Base-by-base conservation (phyloP, 2,888 invertebrate species). In the Chelonus formosanus region DNA sequence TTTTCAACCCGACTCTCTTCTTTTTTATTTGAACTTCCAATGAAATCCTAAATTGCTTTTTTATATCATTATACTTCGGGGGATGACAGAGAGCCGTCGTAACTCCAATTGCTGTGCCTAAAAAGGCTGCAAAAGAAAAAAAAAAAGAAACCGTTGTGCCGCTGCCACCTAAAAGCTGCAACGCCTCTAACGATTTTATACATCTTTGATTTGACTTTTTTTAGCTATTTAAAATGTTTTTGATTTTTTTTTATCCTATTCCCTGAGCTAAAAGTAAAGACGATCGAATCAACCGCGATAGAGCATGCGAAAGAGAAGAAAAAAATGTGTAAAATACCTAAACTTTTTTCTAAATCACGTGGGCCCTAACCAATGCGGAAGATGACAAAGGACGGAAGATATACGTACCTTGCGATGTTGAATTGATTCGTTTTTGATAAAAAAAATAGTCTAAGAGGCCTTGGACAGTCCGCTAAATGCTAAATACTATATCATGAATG, bases 81-180 rank as follows among this genome's bases (percentile, higher is more conserved):
- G 47, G 62, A 43, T 36, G 20, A 20, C 20, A 20, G 56, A 57
- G 57, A 31, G 63, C 56, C 55, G 74, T 75, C 78, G 79, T 78
- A 80, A 81, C 61, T 61, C 61, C 61, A 52, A 78, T 78, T 76
- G 78, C 76, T 78, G 82, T 76, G 80, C 83, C 83, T 84, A 82
- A 76, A 75, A 79, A 78, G 78, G 82, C 81, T 83, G 82, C 74
- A 82, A 83, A 82, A 79, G 71, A 78, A 78, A 79, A 75, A 73
- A 59, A 64, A 63, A 71, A 65, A 52, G 34, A 69, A 63, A 73
- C 74, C 71, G 71, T 69, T 75, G 75, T 70, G 72, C 76, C 44
- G 74, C 72, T 66, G 69, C 75, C 76, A 76, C 75, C 77, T 78
- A 79, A 78, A 78, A 77, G 78, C 84, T 83, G 83, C 73, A 83